Conservation (phyloP, 2,888 invertebrate species). For the Drosophila macrospina region DNA sequence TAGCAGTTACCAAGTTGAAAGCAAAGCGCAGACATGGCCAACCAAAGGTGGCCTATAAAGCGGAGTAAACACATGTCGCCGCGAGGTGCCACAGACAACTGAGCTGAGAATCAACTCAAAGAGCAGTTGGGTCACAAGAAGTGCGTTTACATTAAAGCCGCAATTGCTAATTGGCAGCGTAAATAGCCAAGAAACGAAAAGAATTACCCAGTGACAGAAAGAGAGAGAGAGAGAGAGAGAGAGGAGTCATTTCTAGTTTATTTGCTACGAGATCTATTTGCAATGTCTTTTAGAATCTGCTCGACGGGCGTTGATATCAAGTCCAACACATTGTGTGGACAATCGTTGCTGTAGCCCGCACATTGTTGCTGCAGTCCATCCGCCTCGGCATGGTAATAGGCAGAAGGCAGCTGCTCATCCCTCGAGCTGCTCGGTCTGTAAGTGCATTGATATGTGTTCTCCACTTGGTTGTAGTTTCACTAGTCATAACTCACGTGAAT, state of each 20-base stretch:
- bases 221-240: constrained; percentile 3
- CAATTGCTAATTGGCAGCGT: constrained; percentile 50
- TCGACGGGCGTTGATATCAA: constrained; percentile 81
- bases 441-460: not conserved
- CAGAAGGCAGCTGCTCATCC: constrained; percentile 72
- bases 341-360: constrained; percentile 51
- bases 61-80: constrained; percentile 33
- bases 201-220: not conserved
- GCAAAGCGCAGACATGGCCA: constrained; percentile 23
- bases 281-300: constrained; percentile 66
- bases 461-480: not conserved
- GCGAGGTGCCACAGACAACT: constrained; percentile 44
- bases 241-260: constrained; percentile 42
- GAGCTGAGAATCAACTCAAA: constrained; percentile 22
- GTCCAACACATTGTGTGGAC: constrained; percentile 76
- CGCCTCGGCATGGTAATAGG: constrained; percentile 81
- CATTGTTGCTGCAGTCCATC: constrained; percentile 76
- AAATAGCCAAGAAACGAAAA: constrained; percentile 33
- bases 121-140: constrained; percentile 16
- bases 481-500: constrained; percentile 87
- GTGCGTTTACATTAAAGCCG: constrained; percentile 38
- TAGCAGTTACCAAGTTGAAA: constrained; percentile 36
- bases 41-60: constrained; percentile 2
- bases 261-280: constrained; percentile 53
- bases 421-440: constrained; percentile 79